These are phyloP conservation scores for Nanorana parkeri DNA, from an alignment of 2,113 vertebrate genomes.

Conservation along the genomic window DNA sequence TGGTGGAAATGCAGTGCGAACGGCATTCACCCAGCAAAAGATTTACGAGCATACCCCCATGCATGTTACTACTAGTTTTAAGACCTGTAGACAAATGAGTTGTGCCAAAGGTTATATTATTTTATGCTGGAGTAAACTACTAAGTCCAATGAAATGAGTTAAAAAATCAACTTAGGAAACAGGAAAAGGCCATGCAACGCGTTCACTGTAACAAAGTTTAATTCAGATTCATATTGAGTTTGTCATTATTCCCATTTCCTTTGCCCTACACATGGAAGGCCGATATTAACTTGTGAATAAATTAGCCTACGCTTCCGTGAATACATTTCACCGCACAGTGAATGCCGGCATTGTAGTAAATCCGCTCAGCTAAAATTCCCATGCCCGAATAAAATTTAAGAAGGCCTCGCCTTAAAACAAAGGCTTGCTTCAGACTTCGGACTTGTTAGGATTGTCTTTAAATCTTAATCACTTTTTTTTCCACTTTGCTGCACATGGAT, in stretches of 20 bases:
- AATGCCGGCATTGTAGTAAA: conserved; percentile 26
- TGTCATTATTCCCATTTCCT: neutral
- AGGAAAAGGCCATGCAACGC: neutral
- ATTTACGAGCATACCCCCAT: too few relatives aligned
- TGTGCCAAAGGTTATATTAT: too few relatives aligned
- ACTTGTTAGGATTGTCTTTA: conserved; percentile 15
- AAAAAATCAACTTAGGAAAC: neutral
- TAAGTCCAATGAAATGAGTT: too few relatives aligned
- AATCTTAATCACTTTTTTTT: conserved; percentile 13
- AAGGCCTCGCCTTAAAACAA: conserved; percentile 6
- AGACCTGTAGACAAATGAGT: too few relatives aligned
- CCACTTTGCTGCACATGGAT: neutral
- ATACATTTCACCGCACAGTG: conserved; percentile 14
- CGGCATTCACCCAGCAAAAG: too few relatives aligned
- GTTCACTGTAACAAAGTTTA: neutral
- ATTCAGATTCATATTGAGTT: neutral
- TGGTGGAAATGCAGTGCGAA: too few relatives aligned
- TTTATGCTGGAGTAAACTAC: too few relatives aligned
- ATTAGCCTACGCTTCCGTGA: conserved; percentile 34
- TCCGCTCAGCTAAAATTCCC: conserved; percentile 1
- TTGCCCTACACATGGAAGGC: conserved; percentile 7
- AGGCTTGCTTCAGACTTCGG: conserved; percentile 24
- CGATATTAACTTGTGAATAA: conserved; percentile 38
- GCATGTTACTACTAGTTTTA: too few relatives aligned
- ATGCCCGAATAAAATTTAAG: conserved; percentile 20